Evolutionary conservation across 2,888 invertebrate genomes (phyloP).

Genomic region (Molanna angustata): DNA sequence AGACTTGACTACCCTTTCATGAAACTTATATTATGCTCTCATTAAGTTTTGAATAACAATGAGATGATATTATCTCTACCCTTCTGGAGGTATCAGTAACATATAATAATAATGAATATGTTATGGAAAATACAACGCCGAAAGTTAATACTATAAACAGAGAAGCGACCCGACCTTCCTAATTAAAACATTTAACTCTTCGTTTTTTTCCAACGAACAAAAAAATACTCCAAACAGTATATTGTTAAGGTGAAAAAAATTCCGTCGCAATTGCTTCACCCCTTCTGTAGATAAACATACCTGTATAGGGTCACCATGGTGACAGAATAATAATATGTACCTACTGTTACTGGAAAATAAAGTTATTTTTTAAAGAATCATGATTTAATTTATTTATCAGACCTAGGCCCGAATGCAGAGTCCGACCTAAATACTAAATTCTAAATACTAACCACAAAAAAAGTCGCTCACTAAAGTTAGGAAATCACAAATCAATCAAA

Average conservation of each 20-base stretch:
- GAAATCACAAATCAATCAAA: too few species aligned
- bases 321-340: too few species aligned
- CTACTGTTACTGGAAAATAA: too few species aligned
- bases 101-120: constrained; percentile 30
- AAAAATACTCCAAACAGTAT: constrained; percentile 25
- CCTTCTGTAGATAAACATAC: constrained; percentile 24
- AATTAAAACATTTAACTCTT: constrained; percentile 33
- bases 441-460: too few species aligned
- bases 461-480: too few species aligned
- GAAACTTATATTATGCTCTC: constrained; percentile 30
- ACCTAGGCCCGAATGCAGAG: too few species aligned
- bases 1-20: constrained; percentile 30
- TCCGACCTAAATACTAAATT: too few species aligned
- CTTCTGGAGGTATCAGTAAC: constrained; percentile 10
- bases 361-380: too few species aligned
- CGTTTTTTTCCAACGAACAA: constrained; percentile 29
- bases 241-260: constrained; percentile 19
- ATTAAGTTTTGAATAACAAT: constrained; percentile 32
- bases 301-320: too few species aligned
- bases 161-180: constrained; percentile 26
- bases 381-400: too few species aligned
- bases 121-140: constrained; percentile 26
- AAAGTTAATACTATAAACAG: too few species aligned
- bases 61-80: constrained; percentile 25
- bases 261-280: constrained; percentile 20